phyloP scores from a whole-genome alignment of 2,113 vertebrate species.

The Lophotis ruficrista region DNA sequence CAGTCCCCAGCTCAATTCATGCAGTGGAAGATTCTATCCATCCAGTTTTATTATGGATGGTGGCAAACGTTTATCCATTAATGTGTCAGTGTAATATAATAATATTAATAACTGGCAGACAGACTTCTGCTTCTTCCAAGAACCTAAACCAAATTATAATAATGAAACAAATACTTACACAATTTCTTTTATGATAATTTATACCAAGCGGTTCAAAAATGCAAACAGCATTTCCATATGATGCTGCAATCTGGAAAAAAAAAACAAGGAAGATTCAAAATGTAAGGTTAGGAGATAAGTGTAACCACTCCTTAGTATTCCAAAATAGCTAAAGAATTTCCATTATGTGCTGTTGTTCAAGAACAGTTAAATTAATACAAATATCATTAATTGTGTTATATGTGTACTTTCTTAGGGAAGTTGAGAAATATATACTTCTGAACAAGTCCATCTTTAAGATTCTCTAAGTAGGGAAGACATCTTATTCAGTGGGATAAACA shows the following conservation, averaged over 20 bases:
- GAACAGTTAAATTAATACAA: not conserved
- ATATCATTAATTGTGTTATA: not conserved
- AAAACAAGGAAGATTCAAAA: slow-evolving; percentile 3
- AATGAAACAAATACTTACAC: slow-evolving; percentile 81
- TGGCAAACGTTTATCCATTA: not conserved
- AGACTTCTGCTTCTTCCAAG: not conserved
- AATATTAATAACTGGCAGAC: not conserved
- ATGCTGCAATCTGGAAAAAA: slow-evolving; percentile 90
- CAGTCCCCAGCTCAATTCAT: not conserved
- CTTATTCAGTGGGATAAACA: not conserved
- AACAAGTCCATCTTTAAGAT: not conserved
- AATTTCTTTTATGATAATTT: slow-evolving; percentile 94
- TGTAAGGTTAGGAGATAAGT: not conserved
- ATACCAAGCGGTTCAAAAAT: slow-evolving; percentile 94
- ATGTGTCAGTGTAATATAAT: not conserved
- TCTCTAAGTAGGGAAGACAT: not conserved
- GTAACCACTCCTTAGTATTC: not conserved
- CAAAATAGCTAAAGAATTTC: not conserved
- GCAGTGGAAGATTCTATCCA: not conserved
- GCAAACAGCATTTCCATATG: slow-evolving; percentile 97
- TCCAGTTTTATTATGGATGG: not conserved
- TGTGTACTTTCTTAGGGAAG: not conserved
- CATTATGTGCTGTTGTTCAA: not conserved
- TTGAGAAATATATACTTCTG: not conserved
- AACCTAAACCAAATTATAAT: not conserved